Evolutionary conservation across 53 echinoderm and acorn worm species (phyloP), one percentile per base, ranked within the genome.

Genomic region (Echinarachnius parma): DNA sequence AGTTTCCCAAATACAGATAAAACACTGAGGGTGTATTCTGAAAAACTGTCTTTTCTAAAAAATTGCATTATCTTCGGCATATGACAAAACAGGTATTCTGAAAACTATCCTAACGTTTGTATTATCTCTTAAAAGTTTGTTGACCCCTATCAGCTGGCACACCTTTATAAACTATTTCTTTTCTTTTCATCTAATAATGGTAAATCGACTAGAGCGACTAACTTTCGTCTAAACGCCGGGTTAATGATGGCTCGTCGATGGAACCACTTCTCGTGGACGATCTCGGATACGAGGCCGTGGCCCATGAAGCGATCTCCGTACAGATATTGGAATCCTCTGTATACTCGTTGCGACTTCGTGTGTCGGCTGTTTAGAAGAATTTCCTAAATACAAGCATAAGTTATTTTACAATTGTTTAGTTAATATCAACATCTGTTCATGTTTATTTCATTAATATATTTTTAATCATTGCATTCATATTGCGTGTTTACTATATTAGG

Each of bases 201-300:
- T n/a, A n/a, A n/a, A n/a, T n/a, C n/a, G n/a, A n/a, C n/a, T n/a
- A n/a, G n/a, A n/a, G n/a, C n/a, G n/a, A n/a, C 68, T 68, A 4
- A 68, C 68, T 34, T 68, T 2, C 68, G 31, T 52, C 68, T 68
- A 34, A 68, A 68, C 8, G 68, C 68, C 1, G 68, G 68, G 24
- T 68, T 68, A 32, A 68, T 68, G 52, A 68, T 68, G 33, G 68
- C 68, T 22, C 68, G 30, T 20, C 25, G 30, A 34, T 68, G 68
- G 22, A 68, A 68, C 68, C 68, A 68, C 20, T 68, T 68, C 34
- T 68, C 68, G 34, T 68, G 68, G 26, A 50, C 68, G 53, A 68
- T 31, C 34, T 68, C 68, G 3, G 68, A 68, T 2, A 68, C 52
- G 21, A 68, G 53, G 20, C 68, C 68, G 15, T 68, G 32, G 31